Conservation (phyloP, 2,888 invertebrate genomes). For the Campopleginae sp. region DNA sequence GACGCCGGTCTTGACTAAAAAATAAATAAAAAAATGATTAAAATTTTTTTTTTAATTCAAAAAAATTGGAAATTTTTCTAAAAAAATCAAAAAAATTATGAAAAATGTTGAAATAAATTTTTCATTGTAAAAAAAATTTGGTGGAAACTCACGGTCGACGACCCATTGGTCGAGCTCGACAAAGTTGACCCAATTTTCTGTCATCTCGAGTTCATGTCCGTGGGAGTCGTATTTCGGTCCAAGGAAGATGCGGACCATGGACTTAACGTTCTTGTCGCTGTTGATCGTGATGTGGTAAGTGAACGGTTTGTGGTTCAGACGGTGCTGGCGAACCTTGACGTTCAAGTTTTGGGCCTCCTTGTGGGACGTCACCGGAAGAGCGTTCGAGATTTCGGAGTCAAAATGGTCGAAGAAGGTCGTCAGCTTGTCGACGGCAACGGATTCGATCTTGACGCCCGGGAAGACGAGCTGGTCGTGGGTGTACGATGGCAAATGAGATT, state of each 20-base stretch:
- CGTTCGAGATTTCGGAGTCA: constrained; percentile 87
- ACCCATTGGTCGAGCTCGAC: constrained; percentile 85
- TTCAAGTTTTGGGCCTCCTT: constrained; percentile 85
- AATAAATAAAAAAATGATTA: background rate
- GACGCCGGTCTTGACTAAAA: constrained; percentile 80
- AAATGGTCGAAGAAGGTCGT: constrained; percentile 89
- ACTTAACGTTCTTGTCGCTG: constrained; percentile 86
- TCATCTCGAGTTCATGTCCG: constrained; percentile 85
- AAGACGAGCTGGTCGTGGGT: constrained; percentile 86
- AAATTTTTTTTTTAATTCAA: no score
- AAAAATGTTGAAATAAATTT: no score
- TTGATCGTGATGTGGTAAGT: constrained; percentile 87
- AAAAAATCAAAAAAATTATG: no score
- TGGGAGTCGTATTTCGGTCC: constrained; percentile 89
- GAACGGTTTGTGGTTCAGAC: constrained; percentile 90
- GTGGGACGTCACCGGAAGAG: constrained; percentile 79
- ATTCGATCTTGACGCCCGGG: constrained; percentile 87
- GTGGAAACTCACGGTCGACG: constrained; percentile 72
- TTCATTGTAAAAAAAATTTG: background rate
- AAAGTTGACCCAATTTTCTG: constrained; percentile 87
- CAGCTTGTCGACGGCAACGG: constrained; percentile 88
- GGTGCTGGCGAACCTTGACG: constrained; percentile 88
- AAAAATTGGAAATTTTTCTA: no score
- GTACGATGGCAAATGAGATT: constrained; percentile 86
- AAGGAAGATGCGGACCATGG: constrained; percentile 87